Base-by-base conservation (phyloP, 1,140 invertebrate species). In the Mamestra configurata region DNA sequence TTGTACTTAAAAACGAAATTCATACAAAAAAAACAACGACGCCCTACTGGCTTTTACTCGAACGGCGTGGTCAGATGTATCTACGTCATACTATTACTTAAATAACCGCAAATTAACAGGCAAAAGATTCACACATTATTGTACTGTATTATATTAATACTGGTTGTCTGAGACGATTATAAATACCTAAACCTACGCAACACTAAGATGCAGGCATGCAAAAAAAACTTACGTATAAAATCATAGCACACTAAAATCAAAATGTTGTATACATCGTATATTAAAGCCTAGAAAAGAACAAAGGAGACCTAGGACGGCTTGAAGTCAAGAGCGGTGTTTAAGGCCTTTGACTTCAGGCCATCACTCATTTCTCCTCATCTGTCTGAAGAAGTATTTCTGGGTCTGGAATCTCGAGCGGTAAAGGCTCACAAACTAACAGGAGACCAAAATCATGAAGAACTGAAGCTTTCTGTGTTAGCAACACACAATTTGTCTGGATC, bases 1-100 rank as follows among this genome's bases (percentile, higher is more conserved):
- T 68, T 68, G 64, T 46, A 68, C 64, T 68, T 68, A 68, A 68
- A 68, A 46, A 40, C 6, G 8, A 64, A 40, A 64, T 18, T 4
- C 2, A 24, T 68, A 27, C 10, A 27, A 13, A n/a, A 40, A 13
- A 66, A 13, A 13, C 31, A 10, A 66, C 13, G 13, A 68, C 18
- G 59, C 31, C 24, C 11, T 37, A 20, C 2, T 22, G 8, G 61
- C 37, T 68, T 37, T 20, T 40, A 46, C 20, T 46, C 40, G 27
- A 8, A 68, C 6, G 15, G 18, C 40, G 22, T 68, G 64, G 64
- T 49, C 66, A 46, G 10, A 24, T 46, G 4, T 22, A 13, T 24
- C 10, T 53, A 15, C 2, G 13, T 3, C 13, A 43, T 31, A 31
- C 10, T 40, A 40, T 1, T 10, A 40, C 1, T 11, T 40, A 10